A percentile compares a stretch with the other conserved stretches of the same genome.
Conservation (phyloP, 2,797 vertebrate species). For the Pseudomugil gertrudae region DNA sequence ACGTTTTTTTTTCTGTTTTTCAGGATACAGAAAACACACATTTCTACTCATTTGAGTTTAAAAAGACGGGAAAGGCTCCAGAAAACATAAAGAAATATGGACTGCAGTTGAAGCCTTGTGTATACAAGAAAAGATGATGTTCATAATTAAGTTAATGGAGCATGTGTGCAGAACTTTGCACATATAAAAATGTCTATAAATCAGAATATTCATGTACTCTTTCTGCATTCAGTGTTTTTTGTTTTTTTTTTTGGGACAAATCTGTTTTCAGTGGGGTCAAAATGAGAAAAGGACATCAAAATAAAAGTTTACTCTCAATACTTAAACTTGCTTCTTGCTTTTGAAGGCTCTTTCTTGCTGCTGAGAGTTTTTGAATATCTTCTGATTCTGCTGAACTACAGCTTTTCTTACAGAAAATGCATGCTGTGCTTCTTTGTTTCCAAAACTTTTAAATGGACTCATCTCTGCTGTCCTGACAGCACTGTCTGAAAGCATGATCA, state of each 20-base stretch:
- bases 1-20: conserved; percentile 20
- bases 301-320: not conserved
- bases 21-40: conserved; percentile 82
- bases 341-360: not conserved
- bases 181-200: not conserved
- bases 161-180: not conserved
- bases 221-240: too few relatives aligned
- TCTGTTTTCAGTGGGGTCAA: too few relatives aligned
- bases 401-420: too few relatives aligned
- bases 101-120: conserved; percentile 80
- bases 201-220: too few relatives aligned
- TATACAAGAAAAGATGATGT: conserved; percentile 86
- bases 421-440: not conserved
- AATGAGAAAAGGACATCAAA: not conserved
- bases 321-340: not conserved
- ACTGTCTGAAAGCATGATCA: too few relatives aligned
- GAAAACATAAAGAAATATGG: conserved; percentile 70
- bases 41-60: conserved; percentile 83
- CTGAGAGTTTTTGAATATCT: not conserved
- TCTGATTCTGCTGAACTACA: not conserved
- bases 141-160: too few relatives aligned
- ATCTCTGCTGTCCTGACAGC: too few relatives aligned
- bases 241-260: too few relatives aligned
- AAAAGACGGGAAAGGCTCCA: conserved; percentile 68
- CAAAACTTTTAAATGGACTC: too few relatives aligned